phyloP scores from a whole-genome alignment of 2,797 vertebrate species.

The Prionace glauca region DNA sequence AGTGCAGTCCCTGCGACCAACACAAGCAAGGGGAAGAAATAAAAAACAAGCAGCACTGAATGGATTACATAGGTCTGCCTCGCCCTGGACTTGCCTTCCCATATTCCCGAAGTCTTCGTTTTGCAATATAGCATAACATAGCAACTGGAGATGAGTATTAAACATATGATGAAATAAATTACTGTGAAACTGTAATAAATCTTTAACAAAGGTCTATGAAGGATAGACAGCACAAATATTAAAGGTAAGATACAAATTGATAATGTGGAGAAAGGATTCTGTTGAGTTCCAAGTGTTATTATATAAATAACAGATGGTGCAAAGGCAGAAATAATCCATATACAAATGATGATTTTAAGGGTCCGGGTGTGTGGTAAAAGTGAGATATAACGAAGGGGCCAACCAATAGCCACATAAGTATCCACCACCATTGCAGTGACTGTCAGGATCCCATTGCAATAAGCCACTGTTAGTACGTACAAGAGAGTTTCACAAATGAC shows the following conservation, averaged over 20 bases:
- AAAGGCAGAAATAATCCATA: conserved; percentile 58
- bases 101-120: conserved; percentile 56
- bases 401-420: conserved; percentile 60
- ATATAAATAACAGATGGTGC: conserved; percentile 58
- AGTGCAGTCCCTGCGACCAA: conserved; percentile 58
- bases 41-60: conserved; percentile 63
- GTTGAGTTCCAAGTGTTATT: conserved; percentile 53
- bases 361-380: conserved; percentile 54
- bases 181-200: conserved; percentile 60
- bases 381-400: conserved; percentile 58
- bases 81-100: conserved; percentile 58
- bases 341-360: conserved; percentile 51
- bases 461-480: conserved; percentile 56
- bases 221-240: not conserved
- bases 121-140: conserved; percentile 59
- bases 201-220: conserved; percentile 46
- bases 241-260: conserved; percentile 59
- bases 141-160: conserved; percentile 58
- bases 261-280: conserved; percentile 44
- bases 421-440: conserved; percentile 63
- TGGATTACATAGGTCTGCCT: conserved; percentile 68
- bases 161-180: conserved; percentile 53
- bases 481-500: conserved; percentile 56
- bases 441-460: conserved; percentile 61
- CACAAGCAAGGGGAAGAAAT: conserved; percentile 62